phyloP scores from a whole-genome alignment of 23 tunicate genomes.

The Phallusia fumigata region DNA sequence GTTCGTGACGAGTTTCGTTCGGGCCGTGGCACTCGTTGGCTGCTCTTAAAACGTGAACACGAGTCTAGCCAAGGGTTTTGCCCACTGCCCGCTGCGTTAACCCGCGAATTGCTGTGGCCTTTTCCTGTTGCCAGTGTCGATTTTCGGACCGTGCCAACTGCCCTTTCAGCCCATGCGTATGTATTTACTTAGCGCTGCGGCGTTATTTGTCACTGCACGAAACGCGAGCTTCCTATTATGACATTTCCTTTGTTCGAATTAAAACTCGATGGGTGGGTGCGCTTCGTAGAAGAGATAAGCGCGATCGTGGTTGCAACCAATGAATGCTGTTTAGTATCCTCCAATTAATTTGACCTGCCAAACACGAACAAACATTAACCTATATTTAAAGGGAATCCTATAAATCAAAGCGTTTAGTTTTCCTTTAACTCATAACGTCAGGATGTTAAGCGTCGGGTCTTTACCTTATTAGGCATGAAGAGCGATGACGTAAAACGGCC shows the following conservation, averaged over 20 bases:
- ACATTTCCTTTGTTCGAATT: neutral
- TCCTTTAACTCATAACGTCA: too few species aligned
- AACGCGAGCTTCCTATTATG: neutral
- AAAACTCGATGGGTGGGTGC: neutral
- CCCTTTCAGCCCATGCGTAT: neutral
- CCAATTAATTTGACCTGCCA: too few species aligned
- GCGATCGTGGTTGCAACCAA: too few species aligned
- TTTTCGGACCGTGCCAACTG: neutral
- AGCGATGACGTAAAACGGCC: constrained; percentile 64
- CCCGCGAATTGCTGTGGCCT: neutral
- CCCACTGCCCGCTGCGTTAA: neutral
- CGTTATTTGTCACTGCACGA: neutral
- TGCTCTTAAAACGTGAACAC: too few species aligned
- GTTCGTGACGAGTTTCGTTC: constrained; percentile 9
- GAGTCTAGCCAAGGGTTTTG: too few species aligned
- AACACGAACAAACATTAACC: too few species aligned
- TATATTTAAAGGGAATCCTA: too few species aligned
- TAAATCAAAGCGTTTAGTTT: too few species aligned
- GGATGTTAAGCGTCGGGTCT: neutral
- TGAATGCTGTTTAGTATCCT: too few species aligned
- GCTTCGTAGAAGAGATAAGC: too few species aligned
- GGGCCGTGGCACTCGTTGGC: neutral
- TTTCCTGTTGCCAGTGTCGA: too few species aligned
- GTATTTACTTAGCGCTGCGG: neutral
- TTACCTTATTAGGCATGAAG: constrained; percentile 30